Base-by-base conservation (phyloP, 1,140 invertebrate species). In the Hermatobates lingyangjiaoensis region DNA sequence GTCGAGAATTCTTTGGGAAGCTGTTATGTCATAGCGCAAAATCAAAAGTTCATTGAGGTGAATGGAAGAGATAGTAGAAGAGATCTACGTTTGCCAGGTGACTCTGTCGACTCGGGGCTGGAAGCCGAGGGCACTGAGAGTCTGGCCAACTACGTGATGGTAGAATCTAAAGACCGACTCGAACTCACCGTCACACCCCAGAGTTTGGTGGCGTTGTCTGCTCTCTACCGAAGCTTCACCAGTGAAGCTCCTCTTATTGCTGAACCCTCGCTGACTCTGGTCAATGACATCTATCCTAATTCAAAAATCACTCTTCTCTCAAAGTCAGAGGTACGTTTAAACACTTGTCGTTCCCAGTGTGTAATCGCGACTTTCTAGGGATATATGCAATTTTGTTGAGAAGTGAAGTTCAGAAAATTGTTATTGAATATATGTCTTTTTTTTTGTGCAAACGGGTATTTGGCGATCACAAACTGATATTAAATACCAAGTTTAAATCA, bases 101-200 rank as follows among this genome's bases (percentile, higher is more conserved):
- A 63, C 48, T 63, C 60, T n/a, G 61, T 60, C 46, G 64, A 66
- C 53, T 71, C 72, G 7, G 70, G 69, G 12, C 53, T 68, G 1
- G 69, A 71, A 34, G 64, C 68, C 1, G 70, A 73, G 20, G 66
- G 64, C 4, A 60, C 65, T 27, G 58, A 61, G 0, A 66, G 71
- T 48, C 63, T 70, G 27, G 80, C 81, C 20, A 74, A 73, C 0
- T 83, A 85, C 60, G 57, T 86, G 5, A 66, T 81, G 18, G 57
- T 87, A 5, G 75, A 81, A 54, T 73, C 77, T 1, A 72, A 75
- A 50, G 77, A 84, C 46, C 65, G 71, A 27, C 63, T 87, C 3
- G 76, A 81, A 57, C 58, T 86, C 3, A 83, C 81, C 2, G 49
- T 85, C n/a, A 82, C 80, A 1, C 77, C 73, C 2, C 68, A 70